A percentile compares a stretch with the other conserved stretches of the same genome.
Evolutionary conservation across 2,113 vertebrate genomes (phyloP).

Genomic region (Otolemur garnettii): DNA sequence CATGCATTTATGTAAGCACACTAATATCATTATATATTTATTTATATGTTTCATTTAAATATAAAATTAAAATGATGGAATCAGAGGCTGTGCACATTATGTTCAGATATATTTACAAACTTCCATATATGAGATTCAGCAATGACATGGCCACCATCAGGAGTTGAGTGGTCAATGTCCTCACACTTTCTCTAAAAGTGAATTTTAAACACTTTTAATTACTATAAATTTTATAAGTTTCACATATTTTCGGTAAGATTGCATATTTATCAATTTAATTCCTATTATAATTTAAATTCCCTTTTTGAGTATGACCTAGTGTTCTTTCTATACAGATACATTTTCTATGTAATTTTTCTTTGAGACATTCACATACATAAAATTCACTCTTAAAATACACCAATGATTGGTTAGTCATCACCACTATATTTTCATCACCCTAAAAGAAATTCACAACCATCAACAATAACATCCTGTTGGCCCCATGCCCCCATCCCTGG

Average conservation of each 20-base stretch:
- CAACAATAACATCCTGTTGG: background rate
- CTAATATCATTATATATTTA: background rate
- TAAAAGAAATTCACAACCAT: background rate
- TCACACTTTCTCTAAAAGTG: background rate
- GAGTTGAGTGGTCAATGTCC: background rate
- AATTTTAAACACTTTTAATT: background rate
- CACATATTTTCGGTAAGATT: background rate
- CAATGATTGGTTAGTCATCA: background rate
- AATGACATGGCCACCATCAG: background rate
- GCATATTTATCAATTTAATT: background rate
- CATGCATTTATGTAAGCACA: background rate
- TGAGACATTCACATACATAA: background rate
- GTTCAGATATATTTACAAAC: background rate
- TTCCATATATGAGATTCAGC: background rate
- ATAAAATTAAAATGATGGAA: background rate
- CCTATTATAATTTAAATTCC: background rate
- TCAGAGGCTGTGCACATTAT: background rate
- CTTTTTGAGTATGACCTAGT: background rate
- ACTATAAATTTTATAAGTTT: background rate
- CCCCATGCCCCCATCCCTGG: background rate
- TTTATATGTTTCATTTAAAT: background rate
- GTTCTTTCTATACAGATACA: background rate
- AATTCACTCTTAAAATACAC: background rate
- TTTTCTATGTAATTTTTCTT: background rate
- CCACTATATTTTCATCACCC: background rate